Base-by-base conservation (phyloP, 2,797 vertebrate genomes). In the Premnoplex brunnescens region DNA sequence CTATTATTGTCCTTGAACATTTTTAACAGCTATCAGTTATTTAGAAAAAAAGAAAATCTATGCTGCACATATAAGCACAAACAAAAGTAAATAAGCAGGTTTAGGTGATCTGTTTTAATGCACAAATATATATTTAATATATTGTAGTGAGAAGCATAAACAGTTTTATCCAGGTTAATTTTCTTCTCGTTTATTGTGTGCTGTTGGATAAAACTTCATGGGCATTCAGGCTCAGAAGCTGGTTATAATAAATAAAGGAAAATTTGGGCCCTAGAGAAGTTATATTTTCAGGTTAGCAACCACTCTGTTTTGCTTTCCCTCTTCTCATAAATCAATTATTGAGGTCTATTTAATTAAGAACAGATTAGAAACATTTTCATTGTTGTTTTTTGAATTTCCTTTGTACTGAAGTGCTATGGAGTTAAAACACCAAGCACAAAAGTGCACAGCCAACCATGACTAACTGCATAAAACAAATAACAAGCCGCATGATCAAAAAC, bases 271-370 rank as follows among this genome's bases (percentile, higher is more conserved):
- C 74, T 82, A 87, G 88, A 60, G 67, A 88, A 69, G 21, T 85
- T 49, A 17, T 72, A 77, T 77, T 92, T 95, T 80, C 64, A 81
- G 56, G 28, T 85, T 92, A 84, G 11, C 79, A 93, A 75, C 81
- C 86, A 94, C 66, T 95, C 46, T 93, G 79, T 89, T 59, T 75
- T 91, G 71, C 83, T 97, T 96, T 96, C 69, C 11, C 62, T 92
- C 59, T 94, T 96, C 72, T 80, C 95, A 95, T 95, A 96, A 94
- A 97, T 96, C 96, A 95, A 34, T 97, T 97, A 96, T 83, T 32
- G 77, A 97, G 89, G 88, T 81, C 87, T 96, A 93, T 95, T 97
- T 97, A 97, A 97, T 97, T 96, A 96, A 94, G 95, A 98, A 97
- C 96, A 97, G 93, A 96, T 97, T 94, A 97, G 95, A 97, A 97